A percentile compares a stretch with the other conserved stretches of the same genome.
Conservation (phyloP, 2,888 invertebrate species). For the Thymelicus lineola region DNA sequence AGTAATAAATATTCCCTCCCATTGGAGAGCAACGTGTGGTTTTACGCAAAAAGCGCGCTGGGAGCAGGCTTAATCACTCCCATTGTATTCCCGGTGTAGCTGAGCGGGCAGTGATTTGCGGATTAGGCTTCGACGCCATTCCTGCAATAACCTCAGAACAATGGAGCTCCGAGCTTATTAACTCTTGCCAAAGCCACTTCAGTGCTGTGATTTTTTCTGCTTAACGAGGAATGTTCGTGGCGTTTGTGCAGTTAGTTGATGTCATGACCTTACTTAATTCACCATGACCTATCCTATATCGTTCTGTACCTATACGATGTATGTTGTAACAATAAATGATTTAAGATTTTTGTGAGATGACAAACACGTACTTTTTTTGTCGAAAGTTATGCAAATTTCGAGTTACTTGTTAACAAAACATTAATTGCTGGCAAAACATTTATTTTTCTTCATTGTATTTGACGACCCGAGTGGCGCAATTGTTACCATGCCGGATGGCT, state of each 20-base stretch:
- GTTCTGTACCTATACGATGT: too few species aligned
- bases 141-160: conserved; percentile 34
- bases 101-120: conserved; percentile 28
- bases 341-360: too few species aligned
- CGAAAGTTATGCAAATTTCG: too few species aligned
- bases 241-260: neutral
- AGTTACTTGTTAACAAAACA: too few species aligned
- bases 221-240: conserved; percentile 1
- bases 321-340: neutral
- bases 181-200: conserved; percentile 23
- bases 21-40: conserved; percentile 16
- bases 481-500: too few species aligned
- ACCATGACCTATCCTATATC: neutral
- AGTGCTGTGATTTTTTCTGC: conserved; percentile 21
- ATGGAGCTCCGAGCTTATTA: conserved; percentile 24
- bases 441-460: too few species aligned
- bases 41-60: conserved; percentile 38
- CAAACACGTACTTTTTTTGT: too few species aligned
- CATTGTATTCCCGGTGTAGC: conserved; percentile 24
- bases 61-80: conserved; percentile 42
- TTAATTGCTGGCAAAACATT: too few species aligned
- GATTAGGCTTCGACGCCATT: conserved; percentile 33
- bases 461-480: too few species aligned
- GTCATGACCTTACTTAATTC: conserved; percentile 5
- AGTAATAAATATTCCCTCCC: conserved; percentile 5